Conservation (phyloP, 2,113 vertebrate species). For the Bungarus multicinctus region DNA sequence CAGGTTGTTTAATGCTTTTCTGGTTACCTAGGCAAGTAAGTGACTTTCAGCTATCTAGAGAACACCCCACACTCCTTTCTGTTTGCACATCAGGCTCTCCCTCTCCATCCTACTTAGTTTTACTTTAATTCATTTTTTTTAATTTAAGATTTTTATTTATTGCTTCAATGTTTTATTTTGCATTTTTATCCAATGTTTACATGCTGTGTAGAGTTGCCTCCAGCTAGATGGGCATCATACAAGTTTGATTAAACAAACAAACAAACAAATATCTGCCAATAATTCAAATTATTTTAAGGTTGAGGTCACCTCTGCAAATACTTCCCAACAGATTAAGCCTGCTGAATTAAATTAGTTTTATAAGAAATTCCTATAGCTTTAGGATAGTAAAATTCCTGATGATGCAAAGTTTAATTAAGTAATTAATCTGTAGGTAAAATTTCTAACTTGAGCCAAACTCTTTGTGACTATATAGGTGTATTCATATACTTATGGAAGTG, state of each 20-base stretch:
- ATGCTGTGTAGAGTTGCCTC: neutral
- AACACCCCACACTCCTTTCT: neutral
- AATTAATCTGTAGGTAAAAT: neutral
- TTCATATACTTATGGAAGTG: neutral
- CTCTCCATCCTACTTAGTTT: neutral
- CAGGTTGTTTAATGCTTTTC: slow-evolving; percentile 36
- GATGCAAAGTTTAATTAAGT: neutral
- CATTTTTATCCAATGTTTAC: neutral
- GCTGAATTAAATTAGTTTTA: neutral
- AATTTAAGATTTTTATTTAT: neutral
- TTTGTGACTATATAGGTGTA: neutral
- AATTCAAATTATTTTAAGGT: neutral
- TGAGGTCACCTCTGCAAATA: neutral
- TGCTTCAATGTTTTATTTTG: neutral
- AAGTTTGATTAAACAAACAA: neutral
- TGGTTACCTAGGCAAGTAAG: slow-evolving; percentile 1
- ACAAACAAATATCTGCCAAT: neutral
- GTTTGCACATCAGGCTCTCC: neutral
- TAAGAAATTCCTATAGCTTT: neutral
- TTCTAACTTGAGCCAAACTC: neutral
- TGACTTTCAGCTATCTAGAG: neutral
- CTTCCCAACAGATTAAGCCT: neutral
- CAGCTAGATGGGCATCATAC: neutral
- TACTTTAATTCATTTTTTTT: neutral
- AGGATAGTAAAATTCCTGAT: neutral